These are phyloP conservation scores for Trichonephila clavipes DNA, from an alignment of 1,140 invertebrate species.

Conservation along the genomic window DNA sequence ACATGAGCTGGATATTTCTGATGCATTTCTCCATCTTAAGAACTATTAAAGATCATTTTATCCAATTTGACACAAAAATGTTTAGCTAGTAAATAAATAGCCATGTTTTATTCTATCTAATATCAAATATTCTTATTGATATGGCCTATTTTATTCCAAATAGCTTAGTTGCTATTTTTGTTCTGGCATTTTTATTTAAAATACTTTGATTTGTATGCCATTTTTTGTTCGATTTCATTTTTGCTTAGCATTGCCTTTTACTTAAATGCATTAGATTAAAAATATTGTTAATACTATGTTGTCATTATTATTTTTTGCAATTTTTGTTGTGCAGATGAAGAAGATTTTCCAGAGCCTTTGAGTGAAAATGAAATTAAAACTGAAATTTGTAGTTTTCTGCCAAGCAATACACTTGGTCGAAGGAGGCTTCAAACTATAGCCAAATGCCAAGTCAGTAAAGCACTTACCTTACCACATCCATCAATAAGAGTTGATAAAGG, in stretches of 20 bases:
- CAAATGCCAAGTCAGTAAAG: neutral
- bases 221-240: no score
- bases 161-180: no score
- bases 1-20: no score
- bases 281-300: neutral
- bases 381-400: slow-evolving; percentile 54
- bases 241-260: neutral
- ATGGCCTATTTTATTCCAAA: no score
- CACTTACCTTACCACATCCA: slow-evolving; percentile 39
- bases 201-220: no score
- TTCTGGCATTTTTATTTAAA: no score
- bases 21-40: no score
- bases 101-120: no score
- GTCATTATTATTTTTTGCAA: neutral
- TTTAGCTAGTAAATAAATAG: no score
- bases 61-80: no score
- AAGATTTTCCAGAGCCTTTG: neutral
- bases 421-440: slow-evolving; percentile 15
- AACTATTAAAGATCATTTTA: no score
- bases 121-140: no score
- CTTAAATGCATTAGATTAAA: neutral
- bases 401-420: slow-evolving; percentile 53
- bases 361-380: slow-evolving; percentile 52
- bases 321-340: neutral
- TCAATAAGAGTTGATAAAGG: neutral